These are phyloP conservation scores for Hypercompe scribonia DNA, from an alignment of 2,888 invertebrate genomes.

Conservation along the genomic window DNA sequence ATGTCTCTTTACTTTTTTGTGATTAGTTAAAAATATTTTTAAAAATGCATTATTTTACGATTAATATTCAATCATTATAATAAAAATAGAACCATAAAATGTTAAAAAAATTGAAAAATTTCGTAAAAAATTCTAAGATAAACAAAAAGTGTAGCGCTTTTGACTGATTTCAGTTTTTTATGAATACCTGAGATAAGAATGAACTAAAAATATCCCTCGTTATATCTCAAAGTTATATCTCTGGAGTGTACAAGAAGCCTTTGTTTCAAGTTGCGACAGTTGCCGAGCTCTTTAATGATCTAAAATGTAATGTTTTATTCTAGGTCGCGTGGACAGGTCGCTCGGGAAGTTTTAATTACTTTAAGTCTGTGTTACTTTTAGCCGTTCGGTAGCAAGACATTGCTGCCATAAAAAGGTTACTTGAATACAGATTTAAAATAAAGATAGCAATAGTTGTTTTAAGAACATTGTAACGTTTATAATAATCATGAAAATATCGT, in stretches of 20 bases:
- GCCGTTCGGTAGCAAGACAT: constrained; percentile 21
- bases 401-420: constrained; percentile 15
- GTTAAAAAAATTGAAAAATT: no score
- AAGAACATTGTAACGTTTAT: background rate
- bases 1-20: no score
- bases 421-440: background rate
- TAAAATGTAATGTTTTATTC: constrained; percentile 36
- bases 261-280: constrained; percentile 26
- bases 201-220: constrained; percentile 1
- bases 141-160: background rate
- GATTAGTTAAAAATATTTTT: no score
- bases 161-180: background rate
- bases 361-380: constrained; percentile 48
- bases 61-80: no score
- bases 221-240: constrained; percentile 16
- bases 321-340: constrained; percentile 51
- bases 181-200: background rate
- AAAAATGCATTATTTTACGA: no score
- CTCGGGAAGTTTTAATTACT: constrained; percentile 71
- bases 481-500: background rate
- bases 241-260: constrained; percentile 15
- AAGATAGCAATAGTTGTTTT: background rate
- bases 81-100: background rate
- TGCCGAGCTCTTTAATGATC: constrained; percentile 31
- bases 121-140: no score